Base-by-base conservation (phyloP, 2,797 vertebrate genomes). In the Microtus agrestis region DNA sequence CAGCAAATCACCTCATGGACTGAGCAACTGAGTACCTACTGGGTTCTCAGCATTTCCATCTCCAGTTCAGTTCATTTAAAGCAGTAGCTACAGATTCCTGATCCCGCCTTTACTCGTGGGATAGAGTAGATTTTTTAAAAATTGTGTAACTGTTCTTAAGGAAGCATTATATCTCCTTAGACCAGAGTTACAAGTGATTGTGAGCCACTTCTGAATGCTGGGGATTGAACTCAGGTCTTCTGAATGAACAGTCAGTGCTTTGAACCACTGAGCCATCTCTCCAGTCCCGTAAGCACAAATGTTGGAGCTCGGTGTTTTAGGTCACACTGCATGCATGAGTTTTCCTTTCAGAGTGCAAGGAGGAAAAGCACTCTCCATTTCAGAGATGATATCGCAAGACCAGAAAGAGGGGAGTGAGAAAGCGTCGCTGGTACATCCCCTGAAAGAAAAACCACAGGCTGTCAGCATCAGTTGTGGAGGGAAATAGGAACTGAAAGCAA, bases 291-390 rank as follows among this genome's bases (percentile, higher is more conserved):
- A 8, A 54, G 29, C 69, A 34, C 7, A 17, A 79, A 73, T 21
- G 65, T 80, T 69, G n/a, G n/a, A 34, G 7, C 23, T 91, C 17
- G 4, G n/a, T 54, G 61, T 73, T 48, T 5, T 19, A 86, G 84
- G 51, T 69, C 65, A 48, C 2, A 63, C 81, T n/a, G 27, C 19
- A 7, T 87, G 23, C 13, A 4, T 89, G 61, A 56, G 25, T 51
- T 94, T 76, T 61, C 78, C 78, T 71, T 95, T 87, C 63, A 40
- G n/a, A 82, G 17, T 40, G 12, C 25, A 65, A 74, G n/a, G 76
- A 46, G 61, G 79, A 74, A 74, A 95, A 71, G n/a, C 31, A 56
- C 74, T 76, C 74, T 71, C 74, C 34, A 80, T 87, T 88, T 65
- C 13, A 86, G 46, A 59, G 29, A n/a, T 43, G 59, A 61, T 46